phyloP scores from a whole-genome alignment of 2,888 invertebrate genomes.

The Diplazon laetatorius region DNA sequence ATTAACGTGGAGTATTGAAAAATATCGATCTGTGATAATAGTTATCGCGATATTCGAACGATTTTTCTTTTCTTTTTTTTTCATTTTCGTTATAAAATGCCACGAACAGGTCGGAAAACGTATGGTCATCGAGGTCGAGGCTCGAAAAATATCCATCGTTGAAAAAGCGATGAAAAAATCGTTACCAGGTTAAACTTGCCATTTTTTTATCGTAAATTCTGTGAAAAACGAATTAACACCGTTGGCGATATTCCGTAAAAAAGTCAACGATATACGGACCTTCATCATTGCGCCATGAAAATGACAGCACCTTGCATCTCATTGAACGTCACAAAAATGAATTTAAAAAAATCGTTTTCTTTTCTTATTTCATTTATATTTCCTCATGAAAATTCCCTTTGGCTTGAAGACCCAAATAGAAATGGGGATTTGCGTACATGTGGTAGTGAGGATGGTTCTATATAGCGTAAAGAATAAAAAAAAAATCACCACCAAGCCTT shows the following conservation, averaged over 20 bases:
- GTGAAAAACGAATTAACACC: too few species aligned
- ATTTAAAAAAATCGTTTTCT: constrained; percentile 8
- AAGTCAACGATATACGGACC: neutral
- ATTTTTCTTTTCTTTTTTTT: neutral
- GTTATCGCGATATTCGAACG: neutral
- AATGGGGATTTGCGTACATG: constrained; percentile 3
- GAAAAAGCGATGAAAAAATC: constrained; percentile 62
- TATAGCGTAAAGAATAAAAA: constrained; percentile 54
- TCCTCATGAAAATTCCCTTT: constrained; percentile 47
- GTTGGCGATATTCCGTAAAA: too few species aligned
- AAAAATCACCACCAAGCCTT: constrained; percentile 46
- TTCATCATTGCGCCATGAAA: neutral
- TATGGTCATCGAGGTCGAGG: neutral
- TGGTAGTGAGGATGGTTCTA: constrained; percentile 5
- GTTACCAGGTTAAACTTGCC: too few species aligned
- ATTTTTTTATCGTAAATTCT: too few species aligned
- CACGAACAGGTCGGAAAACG: constrained; percentile 12
- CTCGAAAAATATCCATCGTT: constrained; percentile 4
- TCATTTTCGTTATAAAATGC: neutral
- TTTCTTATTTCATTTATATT: constrained; percentile 30
- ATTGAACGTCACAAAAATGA: constrained; percentile 1
- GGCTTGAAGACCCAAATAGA: constrained; percentile 20
- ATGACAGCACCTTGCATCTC: neutral
- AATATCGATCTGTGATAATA: constrained; percentile 13
- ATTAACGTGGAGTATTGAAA: neutral